Base-by-base conservation (phyloP, 2,797 vertebrate species). In the Petrocephalus sullivani region DNA sequence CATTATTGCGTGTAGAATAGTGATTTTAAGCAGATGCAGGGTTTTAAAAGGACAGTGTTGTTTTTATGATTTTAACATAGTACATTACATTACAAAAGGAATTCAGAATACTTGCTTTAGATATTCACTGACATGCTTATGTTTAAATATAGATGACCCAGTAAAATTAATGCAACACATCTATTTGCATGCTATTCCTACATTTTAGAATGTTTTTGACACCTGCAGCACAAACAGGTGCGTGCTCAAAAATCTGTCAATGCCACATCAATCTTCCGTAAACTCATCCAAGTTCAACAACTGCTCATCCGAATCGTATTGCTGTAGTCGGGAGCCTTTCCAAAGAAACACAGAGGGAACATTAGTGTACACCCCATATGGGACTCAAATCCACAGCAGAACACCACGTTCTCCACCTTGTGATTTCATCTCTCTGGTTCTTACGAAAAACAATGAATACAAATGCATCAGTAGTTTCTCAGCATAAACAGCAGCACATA, bases 11-110 rank as follows among this genome's bases (percentile, higher is more conserved):
- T 90, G 87, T 88, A 60, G 81, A 91, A 87, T 88, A 89, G n/a
- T 71, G 81, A 10, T 60, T 71, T 88, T 85, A 60, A 51, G 5
- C 60, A 86, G 33, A 82, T 23, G 60, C 53, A 61, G 51, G 37
- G 57, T 67, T 90, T 91, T 89, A 84, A 86, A 88, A 89, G 90
- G 89, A 90, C 88, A 88, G 84, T 64, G 57, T 61, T 75, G 58
- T 46, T 88, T 57, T 81, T 75, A 41, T 41, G 14, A 88, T 88
- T 89, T 53, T 60, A 54, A 90, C 88, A 86, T 89, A 91, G 33
- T 28, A 37, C 28, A 61, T 86, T 57, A 86, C 54, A 86, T 86
- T 57, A 86, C 54, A 86, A 57, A 54, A 58, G 28, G 54, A 54
- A 58, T 58, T 86, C 54, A 54, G 12, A 53, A 21, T 23, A 84